A percentile compares a stretch with the other conserved stretches of the same genome.
These are phyloP conservation scores for Mustelus asterias DNA, from an alignment of 2,113 vertebrate genomes.

Conservation along the genomic window DNA sequence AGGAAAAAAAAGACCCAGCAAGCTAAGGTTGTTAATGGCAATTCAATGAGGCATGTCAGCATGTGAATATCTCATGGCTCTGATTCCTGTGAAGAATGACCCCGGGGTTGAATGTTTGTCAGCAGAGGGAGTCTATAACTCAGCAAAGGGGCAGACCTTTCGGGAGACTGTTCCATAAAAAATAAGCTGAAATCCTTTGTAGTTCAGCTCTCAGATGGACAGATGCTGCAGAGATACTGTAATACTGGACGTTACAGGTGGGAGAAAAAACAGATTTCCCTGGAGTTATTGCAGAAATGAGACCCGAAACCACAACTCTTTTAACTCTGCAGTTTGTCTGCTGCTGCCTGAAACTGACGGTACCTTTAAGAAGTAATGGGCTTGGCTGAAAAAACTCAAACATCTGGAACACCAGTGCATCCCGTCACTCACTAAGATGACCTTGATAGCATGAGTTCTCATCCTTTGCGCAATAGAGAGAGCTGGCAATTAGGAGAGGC, in stretches of 20 bases:
- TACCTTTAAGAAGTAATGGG: slow-evolving; percentile 2
- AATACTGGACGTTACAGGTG: background rate
- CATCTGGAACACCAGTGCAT: background rate
- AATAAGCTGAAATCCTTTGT: background rate
- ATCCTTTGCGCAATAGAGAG: background rate
- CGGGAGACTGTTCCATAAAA: background rate
- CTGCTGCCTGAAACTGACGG: background rate
- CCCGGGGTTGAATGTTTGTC: background rate
- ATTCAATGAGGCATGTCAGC: background rate
- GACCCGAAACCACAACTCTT: background rate
- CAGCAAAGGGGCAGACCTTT: background rate
- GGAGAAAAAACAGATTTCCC: background rate
- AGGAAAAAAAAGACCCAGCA: background rate
- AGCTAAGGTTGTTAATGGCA: background rate
- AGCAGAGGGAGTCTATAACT: background rate
- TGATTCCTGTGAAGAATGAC: background rate
- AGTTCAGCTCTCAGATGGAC: background rate
- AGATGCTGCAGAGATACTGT: background rate
- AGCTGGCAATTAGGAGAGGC: background rate
- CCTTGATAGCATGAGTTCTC: background rate
- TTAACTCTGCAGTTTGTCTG: background rate
- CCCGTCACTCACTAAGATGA: background rate
- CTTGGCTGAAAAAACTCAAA: background rate
- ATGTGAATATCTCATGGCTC: background rate
- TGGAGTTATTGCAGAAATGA: background rate